Evolutionary conservation across 2,113 vertebrate species (phyloP).

Genomic region (Amazona vittata): DNA sequence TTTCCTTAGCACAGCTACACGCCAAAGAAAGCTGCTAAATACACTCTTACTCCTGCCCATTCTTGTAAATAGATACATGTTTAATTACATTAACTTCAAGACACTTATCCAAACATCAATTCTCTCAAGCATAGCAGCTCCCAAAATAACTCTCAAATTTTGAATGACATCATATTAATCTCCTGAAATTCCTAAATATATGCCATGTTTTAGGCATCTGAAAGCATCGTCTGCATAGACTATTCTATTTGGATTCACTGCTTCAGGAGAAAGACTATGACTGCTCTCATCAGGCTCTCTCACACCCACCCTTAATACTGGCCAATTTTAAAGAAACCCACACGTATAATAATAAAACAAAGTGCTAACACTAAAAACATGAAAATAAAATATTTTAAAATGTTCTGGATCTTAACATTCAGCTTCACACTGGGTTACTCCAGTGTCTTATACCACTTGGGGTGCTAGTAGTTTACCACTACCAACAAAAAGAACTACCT

Average conservation of each 20-base stretch:
- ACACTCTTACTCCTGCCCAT: neutral
- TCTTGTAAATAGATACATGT: neutral
- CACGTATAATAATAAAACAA: neutral
- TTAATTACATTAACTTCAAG: constrained; percentile 27
- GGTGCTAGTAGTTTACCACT: neutral
- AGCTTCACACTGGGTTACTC: neutral
- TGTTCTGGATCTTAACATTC: neutral
- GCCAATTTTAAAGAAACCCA: neutral
- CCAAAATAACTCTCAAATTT: neutral
- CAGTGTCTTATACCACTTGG: neutral
- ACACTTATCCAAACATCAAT: neutral
- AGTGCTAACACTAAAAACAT: neutral
- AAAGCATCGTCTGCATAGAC: neutral
- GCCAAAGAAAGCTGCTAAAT: neutral
- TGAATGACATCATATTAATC: neutral
- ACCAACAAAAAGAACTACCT: neutral
- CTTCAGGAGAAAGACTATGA: neutral
- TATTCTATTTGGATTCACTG: neutral
- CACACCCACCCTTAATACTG: neutral
- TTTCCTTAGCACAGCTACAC: neutral
- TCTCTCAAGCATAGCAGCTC: neutral
- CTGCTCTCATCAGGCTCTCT: neutral
- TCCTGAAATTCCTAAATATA: constrained; percentile 7
- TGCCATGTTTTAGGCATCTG: neutral
- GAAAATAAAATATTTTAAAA: neutral